Conservation (phyloP, 2,888 invertebrate genomes). For the Torymus tubicola region DNA sequence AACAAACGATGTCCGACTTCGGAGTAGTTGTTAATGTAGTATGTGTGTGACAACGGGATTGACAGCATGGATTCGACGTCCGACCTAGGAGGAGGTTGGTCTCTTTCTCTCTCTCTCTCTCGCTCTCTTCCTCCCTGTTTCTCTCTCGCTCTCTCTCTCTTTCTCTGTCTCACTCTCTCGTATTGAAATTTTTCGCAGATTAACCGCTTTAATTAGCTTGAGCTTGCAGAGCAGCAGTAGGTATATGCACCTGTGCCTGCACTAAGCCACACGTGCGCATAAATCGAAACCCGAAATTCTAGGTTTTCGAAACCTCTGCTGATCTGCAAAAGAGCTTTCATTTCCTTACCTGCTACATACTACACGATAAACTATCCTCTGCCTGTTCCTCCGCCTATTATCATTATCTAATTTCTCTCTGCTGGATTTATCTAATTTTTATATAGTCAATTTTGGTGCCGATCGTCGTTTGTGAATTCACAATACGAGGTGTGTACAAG, state of each 20-base stretch:
- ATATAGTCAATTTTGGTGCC: neutral
- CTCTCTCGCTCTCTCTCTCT: neutral
- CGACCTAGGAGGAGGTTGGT: constrained; percentile 76
- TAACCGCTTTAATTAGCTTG: too few relatives aligned
- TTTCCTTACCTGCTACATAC: too few relatives aligned
- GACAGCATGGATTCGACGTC: constrained; percentile 75
- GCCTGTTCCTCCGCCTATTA: too few relatives aligned
- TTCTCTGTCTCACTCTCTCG: constrained; percentile 1
- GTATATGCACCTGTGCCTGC: too few relatives aligned
- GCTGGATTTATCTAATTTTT: neutral
- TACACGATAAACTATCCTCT: too few relatives aligned
- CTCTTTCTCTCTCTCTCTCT: constrained; percentile 49
- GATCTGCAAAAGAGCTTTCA: too few relatives aligned
- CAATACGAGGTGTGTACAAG: neutral
- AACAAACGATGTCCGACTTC: constrained; percentile 76
- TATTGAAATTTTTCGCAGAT: too few relatives aligned
- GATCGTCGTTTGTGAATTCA: constrained; percentile 4
- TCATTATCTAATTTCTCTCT: neutral
- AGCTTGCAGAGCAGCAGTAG: too few relatives aligned
- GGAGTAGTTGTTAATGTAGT: constrained; percentile 76
- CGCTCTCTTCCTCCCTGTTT: neutral
- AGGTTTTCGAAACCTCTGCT: too few relatives aligned
- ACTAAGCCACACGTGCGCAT: too few relatives aligned
- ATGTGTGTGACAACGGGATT: constrained; percentile 77
- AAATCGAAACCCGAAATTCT: too few relatives aligned